Base-by-base conservation (phyloP, 2,797 vertebrate genomes). In the Pachyuromys duprasi region DNA sequence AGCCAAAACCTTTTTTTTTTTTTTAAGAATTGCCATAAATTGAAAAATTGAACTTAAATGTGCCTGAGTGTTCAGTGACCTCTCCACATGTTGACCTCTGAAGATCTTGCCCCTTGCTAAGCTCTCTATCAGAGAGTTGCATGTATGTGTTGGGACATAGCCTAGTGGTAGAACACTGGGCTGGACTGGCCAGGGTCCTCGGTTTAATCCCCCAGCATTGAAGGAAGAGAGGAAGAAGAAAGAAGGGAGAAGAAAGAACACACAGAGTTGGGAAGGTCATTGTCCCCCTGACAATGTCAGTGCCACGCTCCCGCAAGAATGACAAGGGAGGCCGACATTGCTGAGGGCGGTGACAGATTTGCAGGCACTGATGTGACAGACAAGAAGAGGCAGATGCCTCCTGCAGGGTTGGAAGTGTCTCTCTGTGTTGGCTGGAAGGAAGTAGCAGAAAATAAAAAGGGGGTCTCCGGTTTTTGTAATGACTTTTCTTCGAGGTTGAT, bases 281-380 rank as follows among this genome's bases (percentile, higher is more conserved):
- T 70, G 33, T 67, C 63, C 69, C 24, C 76, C 45, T 69, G 11
- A 55, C n/a, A 67, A 24, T 28, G 60, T 69, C 65, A 18, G 5
- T 31, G 28, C 39, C 78, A 36, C 86, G 49, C 84, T 96, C 53
- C 84, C 62, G 67, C 15, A 75, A 82, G 83, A 89, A 39, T 84
- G 72, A 93, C 62, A 88, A 91, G 94, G 95, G 67, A 78, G 86
- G 65, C 5, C 82, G 94, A 74, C 89, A 39, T 86, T 93, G 62
- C 86, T 96, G 86, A 74, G 70, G 45, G 78, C n/a, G 86, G 60
- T 81, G 94, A 74, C 75, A 76, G 33, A 65, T 84, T 93, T 84
- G 79, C 76, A 81, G 80, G 65, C 63, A 53, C 33, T 63, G 33
- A 57, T 14, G 4, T 63, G 92, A 81, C 67, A 80, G 89, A 96